Conservation (phyloP, 2,797 vertebrate genomes). For the Syncerus caffer region DNA sequence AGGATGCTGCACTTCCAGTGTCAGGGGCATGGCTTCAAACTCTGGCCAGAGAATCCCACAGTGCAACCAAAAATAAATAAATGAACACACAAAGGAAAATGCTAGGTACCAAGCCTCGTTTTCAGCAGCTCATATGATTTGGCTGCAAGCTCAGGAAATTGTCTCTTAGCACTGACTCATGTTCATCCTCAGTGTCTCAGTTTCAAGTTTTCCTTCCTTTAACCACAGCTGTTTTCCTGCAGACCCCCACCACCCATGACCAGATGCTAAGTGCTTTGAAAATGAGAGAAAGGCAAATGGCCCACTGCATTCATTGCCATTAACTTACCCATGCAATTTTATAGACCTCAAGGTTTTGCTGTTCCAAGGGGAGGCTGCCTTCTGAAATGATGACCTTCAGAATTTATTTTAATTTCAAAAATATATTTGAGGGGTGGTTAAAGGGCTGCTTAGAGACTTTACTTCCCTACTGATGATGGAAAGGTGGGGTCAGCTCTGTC, state of each 20-base stretch:
- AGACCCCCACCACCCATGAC: background rate
- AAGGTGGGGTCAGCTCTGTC: background rate
- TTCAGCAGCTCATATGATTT: rapidly evolving
- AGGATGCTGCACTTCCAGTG: background rate
- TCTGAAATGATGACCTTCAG: background rate
- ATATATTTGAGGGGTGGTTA: background rate
- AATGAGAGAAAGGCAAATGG: background rate
- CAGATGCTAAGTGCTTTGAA: background rate
- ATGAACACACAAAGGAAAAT: background rate
- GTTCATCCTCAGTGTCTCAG: rapidly evolving
- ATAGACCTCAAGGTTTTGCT: background rate
- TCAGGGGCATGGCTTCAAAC: background rate
- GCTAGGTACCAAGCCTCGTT: background rate
- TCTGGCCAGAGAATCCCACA: background rate
- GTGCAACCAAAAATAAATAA: background rate
- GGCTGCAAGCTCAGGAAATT: background rate
- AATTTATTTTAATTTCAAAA: background rate
- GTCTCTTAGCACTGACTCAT: rapidly evolving
- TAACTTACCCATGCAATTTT: background rate
- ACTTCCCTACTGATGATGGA: background rate
- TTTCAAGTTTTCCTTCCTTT: background rate
- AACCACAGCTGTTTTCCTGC: background rate
- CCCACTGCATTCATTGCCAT: background rate
- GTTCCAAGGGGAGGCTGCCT: background rate
- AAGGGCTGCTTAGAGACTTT: background rate